Percentiles rank a stretch among this genome's conserved stretches.
phyloP scores from a whole-genome alignment of 2,113 vertebrate genomes.

The Eulemur rufifrons region DNA sequence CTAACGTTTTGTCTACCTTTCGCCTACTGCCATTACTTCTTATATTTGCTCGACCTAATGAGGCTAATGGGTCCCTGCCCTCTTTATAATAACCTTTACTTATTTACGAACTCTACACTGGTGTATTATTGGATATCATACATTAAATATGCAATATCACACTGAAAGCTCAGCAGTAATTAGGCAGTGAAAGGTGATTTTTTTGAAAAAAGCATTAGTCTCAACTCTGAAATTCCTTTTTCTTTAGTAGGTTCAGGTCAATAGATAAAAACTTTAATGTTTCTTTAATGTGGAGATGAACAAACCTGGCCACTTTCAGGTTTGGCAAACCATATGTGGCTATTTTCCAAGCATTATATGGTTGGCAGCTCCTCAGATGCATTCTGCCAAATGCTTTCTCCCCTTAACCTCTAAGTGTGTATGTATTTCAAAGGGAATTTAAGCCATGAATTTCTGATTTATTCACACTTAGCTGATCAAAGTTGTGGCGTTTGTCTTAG shows the following conservation, averaged over 20 bases:
- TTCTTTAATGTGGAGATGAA: slow-evolving; percentile 69
- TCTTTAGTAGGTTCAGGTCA: slow-evolving; percentile 36
- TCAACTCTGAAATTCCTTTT: slow-evolving; percentile 44
- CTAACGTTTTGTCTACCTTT: neutral
- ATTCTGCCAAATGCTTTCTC: slow-evolving; percentile 45
- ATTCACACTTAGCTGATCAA: slow-evolving; percentile 48
- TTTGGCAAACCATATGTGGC: slow-evolving; percentile 58
- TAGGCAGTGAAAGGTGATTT: slow-evolving; percentile 11
- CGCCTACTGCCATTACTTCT: slow-evolving; percentile 21
- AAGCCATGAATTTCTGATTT: slow-evolving; percentile 54
- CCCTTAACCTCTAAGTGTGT: slow-evolving; percentile 11
- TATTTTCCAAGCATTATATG: slow-evolving; percentile 62
- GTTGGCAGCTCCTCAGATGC: slow-evolving; percentile 27
- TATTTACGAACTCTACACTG: neutral
- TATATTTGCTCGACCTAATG: slow-evolving; percentile 11
- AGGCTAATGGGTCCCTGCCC: slow-evolving; percentile 34
- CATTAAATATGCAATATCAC: neutral
- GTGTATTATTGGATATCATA: neutral
- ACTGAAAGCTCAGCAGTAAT: slow-evolving; percentile 46
- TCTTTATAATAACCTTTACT: slow-evolving; percentile 34
- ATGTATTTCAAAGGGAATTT: slow-evolving; percentile 60
- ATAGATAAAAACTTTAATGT: slow-evolving; percentile 67
- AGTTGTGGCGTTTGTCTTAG: neutral
- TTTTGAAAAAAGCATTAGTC: slow-evolving; percentile 42
- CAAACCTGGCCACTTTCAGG: slow-evolving; percentile 47